A percentile compares a stretch with the other conserved stretches of the same genome.
Conservation (phyloP, 2,888 invertebrate genomes). For the Hydrotaea cyrtoneurina region DNA sequence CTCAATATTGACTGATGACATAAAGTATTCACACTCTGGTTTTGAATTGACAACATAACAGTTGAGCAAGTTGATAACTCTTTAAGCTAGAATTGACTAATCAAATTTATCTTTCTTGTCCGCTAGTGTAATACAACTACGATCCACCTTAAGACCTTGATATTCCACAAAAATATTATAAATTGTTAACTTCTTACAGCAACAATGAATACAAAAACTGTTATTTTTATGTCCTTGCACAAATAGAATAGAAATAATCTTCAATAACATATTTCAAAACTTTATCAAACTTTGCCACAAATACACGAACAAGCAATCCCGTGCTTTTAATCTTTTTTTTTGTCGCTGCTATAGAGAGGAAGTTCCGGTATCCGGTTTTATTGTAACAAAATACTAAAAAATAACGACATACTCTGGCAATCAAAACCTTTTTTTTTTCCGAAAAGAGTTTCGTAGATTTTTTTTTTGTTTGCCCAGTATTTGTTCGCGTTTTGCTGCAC, state of each 20-base stretch:
- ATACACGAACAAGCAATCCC: neutral
- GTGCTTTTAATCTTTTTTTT: neutral
- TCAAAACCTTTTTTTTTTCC: neutral
- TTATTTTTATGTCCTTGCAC: neutral
- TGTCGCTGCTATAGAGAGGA: constrained; percentile 1
- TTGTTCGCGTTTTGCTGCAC: neutral
- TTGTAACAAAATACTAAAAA: constrained; percentile 34
- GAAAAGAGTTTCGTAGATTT: neutral
- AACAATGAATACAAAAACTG: neutral
- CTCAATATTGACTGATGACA: no score
- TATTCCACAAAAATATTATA: neutral
- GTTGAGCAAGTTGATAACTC: no score
- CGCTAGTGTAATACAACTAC: no score
- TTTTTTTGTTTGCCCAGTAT: neutral
- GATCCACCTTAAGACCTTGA: neutral
- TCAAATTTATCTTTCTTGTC: no score
- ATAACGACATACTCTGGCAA: constrained; percentile 4
- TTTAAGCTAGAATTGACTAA: no score
- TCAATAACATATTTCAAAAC: neutral
- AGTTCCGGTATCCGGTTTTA: constrained; percentile 56
- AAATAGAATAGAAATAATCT: neutral
- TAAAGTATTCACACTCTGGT: no score
- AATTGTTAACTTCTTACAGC: neutral
- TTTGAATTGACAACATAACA: no score
- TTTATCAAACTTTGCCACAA: neutral